phyloP scores from a whole-genome alignment of 2,888 invertebrate species.

The Troides helena region DNA sequence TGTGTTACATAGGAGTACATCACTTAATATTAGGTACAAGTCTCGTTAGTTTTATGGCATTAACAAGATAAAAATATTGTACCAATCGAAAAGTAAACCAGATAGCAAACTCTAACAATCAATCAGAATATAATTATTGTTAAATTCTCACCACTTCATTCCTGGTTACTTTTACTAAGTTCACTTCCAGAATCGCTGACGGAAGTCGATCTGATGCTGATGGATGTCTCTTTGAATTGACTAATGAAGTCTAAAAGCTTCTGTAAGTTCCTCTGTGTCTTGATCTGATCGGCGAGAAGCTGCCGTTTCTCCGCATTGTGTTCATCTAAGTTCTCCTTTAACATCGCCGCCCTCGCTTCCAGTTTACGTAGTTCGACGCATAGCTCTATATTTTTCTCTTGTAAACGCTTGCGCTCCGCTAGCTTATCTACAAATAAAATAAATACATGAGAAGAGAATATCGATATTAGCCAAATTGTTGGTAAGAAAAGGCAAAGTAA shows the following conservation, averaged over 20 bases:
- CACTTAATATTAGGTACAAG: too few species aligned
- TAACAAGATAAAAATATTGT: too few species aligned
- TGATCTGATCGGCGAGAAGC: conserved; percentile 69
- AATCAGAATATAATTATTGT: not conserved
- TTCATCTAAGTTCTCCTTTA: conserved; percentile 71
- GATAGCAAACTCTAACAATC: not conserved
- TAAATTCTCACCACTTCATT: conserved; percentile 52
- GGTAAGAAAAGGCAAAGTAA: not conserved
- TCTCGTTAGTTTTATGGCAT: too few species aligned
- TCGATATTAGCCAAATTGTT: too few species aligned
- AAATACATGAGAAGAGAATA: too few species aligned
- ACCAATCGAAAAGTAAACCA: not conserved
- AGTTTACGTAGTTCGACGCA: conserved; percentile 70
- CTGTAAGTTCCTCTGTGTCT: conserved; percentile 73
- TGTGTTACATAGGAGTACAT: too few species aligned
- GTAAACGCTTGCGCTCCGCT: conserved; percentile 66
- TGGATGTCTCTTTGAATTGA: conserved; percentile 72
- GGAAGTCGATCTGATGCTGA: conserved; percentile 64
- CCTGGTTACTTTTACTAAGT: conserved; percentile 69
- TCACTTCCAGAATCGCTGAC: conserved; percentile 69
- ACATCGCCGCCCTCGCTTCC: conserved; percentile 64
- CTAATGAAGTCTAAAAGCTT: conserved; percentile 75
- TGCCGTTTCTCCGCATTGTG: conserved; percentile 73
- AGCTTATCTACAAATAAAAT: conserved; percentile 61
- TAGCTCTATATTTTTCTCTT: conserved; percentile 70